These are phyloP conservation scores for Plebejus anna DNA, from an alignment of 2,888 invertebrate genomes.

Conservation along the genomic window DNA sequence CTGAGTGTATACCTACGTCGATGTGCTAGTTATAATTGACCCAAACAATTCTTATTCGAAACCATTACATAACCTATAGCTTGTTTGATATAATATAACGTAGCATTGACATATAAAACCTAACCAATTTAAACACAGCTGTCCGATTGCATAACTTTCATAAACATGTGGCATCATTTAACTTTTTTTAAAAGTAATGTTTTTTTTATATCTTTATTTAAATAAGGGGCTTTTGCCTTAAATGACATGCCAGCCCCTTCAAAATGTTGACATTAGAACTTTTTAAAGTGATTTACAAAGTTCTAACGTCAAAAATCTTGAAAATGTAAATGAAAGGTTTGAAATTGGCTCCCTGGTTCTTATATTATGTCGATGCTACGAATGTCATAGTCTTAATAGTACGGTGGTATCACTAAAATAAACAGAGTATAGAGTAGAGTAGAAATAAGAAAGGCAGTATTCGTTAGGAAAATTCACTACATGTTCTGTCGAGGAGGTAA, in stretches of 20 bases:
- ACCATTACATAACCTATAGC: slow-evolving; percentile 9
- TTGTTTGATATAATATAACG: slow-evolving; percentile 13
- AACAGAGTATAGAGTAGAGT: slow-evolving; percentile 20
- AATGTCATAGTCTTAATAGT: slow-evolving; percentile 15
- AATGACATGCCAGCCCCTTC: too few species aligned
- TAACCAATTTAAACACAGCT: not conserved
- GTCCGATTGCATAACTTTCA: not conserved
- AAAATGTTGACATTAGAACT: not conserved
- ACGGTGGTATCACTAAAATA: slow-evolving; percentile 7
- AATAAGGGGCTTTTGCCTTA: too few species aligned
- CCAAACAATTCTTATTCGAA: slow-evolving; percentile 2
- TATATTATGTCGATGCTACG: not conserved
- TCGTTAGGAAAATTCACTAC: slow-evolving; percentile 25
- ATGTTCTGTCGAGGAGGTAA: not conserved
- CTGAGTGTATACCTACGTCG: not conserved
- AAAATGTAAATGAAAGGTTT: not conserved
- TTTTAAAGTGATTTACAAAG: not conserved
- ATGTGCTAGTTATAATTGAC: slow-evolving; percentile 8
- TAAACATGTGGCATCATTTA: not conserved
- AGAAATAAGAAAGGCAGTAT: slow-evolving; percentile 26
- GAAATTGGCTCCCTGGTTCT: not conserved
- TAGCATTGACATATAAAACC: not conserved
- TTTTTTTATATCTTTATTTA: too few species aligned
- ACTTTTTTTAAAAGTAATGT: too few species aligned
- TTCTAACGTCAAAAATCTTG: not conserved